Base-by-base conservation (phyloP, 2,888 invertebrate genomes). In the Cerastis leucographa region DNA sequence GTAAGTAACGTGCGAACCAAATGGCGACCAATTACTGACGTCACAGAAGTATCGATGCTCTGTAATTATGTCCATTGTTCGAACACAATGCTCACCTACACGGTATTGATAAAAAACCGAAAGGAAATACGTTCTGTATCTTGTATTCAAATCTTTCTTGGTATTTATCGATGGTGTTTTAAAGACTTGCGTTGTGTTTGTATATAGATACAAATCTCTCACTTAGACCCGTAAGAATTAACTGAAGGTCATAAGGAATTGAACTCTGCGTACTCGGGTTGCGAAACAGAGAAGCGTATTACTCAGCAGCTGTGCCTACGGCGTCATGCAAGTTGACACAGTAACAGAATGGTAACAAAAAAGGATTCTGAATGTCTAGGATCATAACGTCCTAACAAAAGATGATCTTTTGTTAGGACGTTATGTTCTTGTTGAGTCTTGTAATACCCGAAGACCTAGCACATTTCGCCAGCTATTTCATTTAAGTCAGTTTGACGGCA, bases 41-140 rank as follows among this genome's bases (percentile, higher is more conserved):
- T 82, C 86, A 77, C 73, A 35, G 29, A 42, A 67, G 29, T 66
- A 78, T 78, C 74, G 66, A 70, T 71, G 59, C 70, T 78, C 78
- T 72, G 74, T 70, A 75, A 86, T 84, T 75, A 84, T 65, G 59
- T 54, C 64, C 71, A 84, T 84, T 84, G 84, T 86, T 67, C 74
- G 71, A 83, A 73, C 29, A 86, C 84, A 84, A 84, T 86, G 86
- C 78, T 64, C 78, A 72, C 64, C 71, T 65, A 56, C 71, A 74
- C 12, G 86, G 64, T 68, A 65, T 85, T 78, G 71, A 71, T 67
- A 85, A 83, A 82, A 82, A 83, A 71, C 25, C 22, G 19, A 61
- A 51, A 67, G 67, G 76, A 67, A 83, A 71, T 78, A 61, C 61
- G 61, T 83, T 74, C 35, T 54, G 62, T 71, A 64, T 84, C 56